Evolutionary conservation across 2,113 vertebrate genomes (phyloP), one percentile per base, ranked within the genome.

Genomic region (Pelvicachromis taeniatus): DNA sequence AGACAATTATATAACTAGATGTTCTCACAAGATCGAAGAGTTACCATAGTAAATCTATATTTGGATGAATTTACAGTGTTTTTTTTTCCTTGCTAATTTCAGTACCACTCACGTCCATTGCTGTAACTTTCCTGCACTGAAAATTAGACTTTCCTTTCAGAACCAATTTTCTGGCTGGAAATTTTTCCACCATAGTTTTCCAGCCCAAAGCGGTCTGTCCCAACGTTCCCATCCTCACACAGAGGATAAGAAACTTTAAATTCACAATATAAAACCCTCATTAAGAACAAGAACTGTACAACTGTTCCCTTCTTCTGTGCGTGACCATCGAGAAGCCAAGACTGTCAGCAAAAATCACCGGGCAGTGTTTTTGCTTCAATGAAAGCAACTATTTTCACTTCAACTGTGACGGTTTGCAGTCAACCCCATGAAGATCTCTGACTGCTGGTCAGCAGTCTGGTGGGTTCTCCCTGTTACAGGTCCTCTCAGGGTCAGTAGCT

Each of bases 401-500:
- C 54, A 58, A 13, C 26, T 56, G 63, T 83, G 82, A 85, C 50
- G 82, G 78, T 19, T 61, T 50, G 11, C 29, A 61, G 48, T 42
- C 17, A 17, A 14, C 77, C 9, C n/a, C 7, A 55, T 26, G 17
- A 61, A 14, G 68, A 81, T 63, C 6, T 54, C 77, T 85, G 86
- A 82, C 81, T 80, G 84, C 45, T 50, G 50, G 58, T 85, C 81
- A 79, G 78, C 45, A 17, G 85, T 79, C 55, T 50, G 42, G 68
- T 54, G 63, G 79, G 16, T 77, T 88, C 80, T 31, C 81, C 80
- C 77, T 52, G 82, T 75, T 85, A 86, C 84, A 2, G 79, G 19
- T 88, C 80, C 56, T 87, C 92, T 91, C 81, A 54, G 92, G 92
- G 87, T 94, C 90, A 90, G 85, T 77, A 79, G 45, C 26, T 73